Base-by-base conservation (phyloP, 2,113 vertebrate species). In the Ploceus nigricollis region DNA sequence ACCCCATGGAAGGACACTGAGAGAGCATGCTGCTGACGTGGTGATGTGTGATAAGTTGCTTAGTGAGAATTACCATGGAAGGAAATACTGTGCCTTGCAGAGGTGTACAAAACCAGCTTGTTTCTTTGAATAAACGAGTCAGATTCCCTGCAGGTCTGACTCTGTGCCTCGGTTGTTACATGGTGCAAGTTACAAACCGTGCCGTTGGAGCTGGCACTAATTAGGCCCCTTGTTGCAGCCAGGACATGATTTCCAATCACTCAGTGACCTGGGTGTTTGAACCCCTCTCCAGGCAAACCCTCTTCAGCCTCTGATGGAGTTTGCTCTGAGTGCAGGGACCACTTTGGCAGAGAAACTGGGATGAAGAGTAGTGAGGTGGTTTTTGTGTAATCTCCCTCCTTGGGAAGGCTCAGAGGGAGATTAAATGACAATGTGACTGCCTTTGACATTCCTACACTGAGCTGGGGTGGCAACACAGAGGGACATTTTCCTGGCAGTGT, bases 381-480 rank as follows among this genome's bases (percentile, higher is more conserved):
- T 7, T 42, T 42, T 25, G 51, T 42, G 65, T 13, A 10, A 37
- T 40, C 20, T 24, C 54, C 33, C 27, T 82, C 19, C n/a, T 72
- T 45, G 73, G 64, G 21, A 44, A 63, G 72, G 27, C 30, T 6
- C 33, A n/a, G 15, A 53, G 30, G 37, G 48, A 65, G 12, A 23
- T 64, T 64, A 50, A 86, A 45, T 21, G 61, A 45, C 37, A 33
- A 6, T 2, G 27, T 20, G 40, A 5, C 44, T 45, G 54, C 45
- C 48, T 23, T 45, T 53, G 65, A 24, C 61, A 16, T 31, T 50
- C 69, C n/a, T n/a, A n/a, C n/a, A n/a, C n/a, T 8, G n/a, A 66
- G 42, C 37, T 10, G 13, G 47, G 47, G 64, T 16, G 25, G 9
- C 39, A 24, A 8, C 51, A 18, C 0, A 1, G 16, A 28, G 65